Conservation (phyloP, 1,140 invertebrate genomes). For the Philopotamus ludificatus region DNA sequence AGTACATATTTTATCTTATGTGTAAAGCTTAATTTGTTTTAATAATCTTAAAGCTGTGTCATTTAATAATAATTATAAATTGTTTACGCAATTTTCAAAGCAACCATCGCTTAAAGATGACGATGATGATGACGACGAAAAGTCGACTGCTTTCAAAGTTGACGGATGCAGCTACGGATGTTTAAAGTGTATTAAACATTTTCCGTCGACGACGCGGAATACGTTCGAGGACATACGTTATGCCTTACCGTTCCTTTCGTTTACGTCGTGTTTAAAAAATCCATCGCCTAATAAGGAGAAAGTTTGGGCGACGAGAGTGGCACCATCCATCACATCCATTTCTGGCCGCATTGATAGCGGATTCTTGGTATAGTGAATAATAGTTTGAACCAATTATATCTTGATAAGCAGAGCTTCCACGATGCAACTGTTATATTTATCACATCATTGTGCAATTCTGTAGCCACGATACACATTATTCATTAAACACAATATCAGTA, state of each 20-base stretch:
- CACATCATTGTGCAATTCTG: not conserved
- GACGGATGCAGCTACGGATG: conserved; percentile 24
- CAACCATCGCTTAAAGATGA: conserved; percentile 27
- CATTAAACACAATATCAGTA: not conserved
- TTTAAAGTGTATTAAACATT: conserved; percentile 20
- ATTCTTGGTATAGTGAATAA: conserved; percentile 32
- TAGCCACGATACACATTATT: not conserved
- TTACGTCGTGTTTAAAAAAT: conserved; percentile 9
- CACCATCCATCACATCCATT: conserved; percentile 26
- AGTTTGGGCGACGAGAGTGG: conserved; percentile 33
- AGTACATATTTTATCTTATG: too few species aligned
- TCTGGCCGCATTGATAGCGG: conserved; percentile 38
- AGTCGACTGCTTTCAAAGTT: not conserved
- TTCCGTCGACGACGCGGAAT: conserved; percentile 26
- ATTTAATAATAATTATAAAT: too few species aligned
- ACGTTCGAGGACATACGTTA: conserved; percentile 36
- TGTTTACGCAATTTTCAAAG: conserved; percentile 35
- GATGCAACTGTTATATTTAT: not conserved
- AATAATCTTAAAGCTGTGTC: too few species aligned
- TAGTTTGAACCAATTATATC: not conserved
- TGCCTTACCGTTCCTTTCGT: conserved; percentile 36
- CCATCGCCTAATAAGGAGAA: not conserved
- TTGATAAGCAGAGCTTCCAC: not conserved
- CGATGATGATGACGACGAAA: conserved; percentile 14
- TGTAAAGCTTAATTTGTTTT: too few species aligned